These are phyloP conservation scores for rat (Rattus norvegicus) DNA, from an alignment of 2,113 vertebrate genomes.

Conservation along the genomic window DNA sequence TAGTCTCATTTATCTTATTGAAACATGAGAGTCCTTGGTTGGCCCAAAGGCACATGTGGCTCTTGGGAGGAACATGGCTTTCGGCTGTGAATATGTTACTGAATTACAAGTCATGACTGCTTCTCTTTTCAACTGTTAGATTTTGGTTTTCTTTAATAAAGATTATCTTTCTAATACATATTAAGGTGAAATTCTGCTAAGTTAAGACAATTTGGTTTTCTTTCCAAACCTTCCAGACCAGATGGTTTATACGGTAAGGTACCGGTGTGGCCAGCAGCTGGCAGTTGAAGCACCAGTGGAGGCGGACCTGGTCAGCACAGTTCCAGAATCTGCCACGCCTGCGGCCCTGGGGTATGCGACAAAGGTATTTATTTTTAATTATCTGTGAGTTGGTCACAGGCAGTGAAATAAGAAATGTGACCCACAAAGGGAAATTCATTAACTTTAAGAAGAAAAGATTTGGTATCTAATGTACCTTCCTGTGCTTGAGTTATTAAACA, in stretches of 20 bases:
- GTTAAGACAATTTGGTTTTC: conserved; percentile 41
- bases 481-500: background rate
- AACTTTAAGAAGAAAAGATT: conserved; percentile 14
- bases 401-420: background rate
- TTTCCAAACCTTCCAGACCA: conserved; percentile 88
- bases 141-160: conserved; percentile 48
- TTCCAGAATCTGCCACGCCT: conserved; percentile 98
- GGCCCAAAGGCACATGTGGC: background rate
- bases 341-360: conserved; percentile 96
- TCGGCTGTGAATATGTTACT: background rate
- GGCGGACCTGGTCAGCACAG: conserved; percentile 97
- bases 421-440: background rate
- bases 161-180: conserved; percentile 26
- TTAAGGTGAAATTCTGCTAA: background rate
- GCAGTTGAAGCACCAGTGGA: conserved; percentile 96
- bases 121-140: background rate
- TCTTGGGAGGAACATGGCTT: background rate
- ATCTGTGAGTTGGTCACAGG: background rate
- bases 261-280: conserved; percentile 95
- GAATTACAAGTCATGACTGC: background rate
- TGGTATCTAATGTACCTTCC: background rate
- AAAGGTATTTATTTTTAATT: conserved; percentile 87
- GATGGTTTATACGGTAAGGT: conserved; percentile 98
- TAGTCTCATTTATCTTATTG: background rate
- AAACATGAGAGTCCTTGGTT: background rate